phyloP scores from a whole-genome alignment of 2,113 vertebrate species.

The Erythrocercus mccallii region DNA sequence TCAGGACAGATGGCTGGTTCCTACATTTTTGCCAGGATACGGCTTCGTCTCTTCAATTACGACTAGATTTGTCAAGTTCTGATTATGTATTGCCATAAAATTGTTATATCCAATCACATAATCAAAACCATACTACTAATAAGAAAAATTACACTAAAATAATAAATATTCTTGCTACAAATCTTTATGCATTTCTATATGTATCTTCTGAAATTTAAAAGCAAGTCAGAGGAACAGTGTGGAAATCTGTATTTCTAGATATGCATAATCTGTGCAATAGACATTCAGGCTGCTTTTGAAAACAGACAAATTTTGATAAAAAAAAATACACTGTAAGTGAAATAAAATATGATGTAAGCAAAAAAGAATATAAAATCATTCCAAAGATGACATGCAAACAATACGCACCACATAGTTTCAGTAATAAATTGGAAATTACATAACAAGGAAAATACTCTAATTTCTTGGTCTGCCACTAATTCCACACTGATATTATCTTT shows the following conservation, averaged over 20 bases:
- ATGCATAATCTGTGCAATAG: neutral
- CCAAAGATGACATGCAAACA: neutral
- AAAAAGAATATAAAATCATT: neutral
- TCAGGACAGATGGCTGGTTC: conserved; percentile 15
- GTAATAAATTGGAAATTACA: neutral
- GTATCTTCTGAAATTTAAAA: neutral
- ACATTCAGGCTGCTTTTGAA: neutral
- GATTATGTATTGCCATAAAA: neutral
- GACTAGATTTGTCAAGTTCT: neutral
- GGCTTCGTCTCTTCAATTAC: neutral
- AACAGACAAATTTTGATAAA: neutral
- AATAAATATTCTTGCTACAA: neutral
- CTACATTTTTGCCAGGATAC: conserved; percentile 4
- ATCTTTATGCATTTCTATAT: neutral
- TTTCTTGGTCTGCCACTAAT: neutral
- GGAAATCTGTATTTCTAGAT: neutral
- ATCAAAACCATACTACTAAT: neutral
- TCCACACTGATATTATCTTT: neutral
- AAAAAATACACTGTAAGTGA: neutral
- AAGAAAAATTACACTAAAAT: neutral
- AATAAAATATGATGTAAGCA: neutral
- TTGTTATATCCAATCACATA: neutral
- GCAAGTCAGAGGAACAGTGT: neutral
- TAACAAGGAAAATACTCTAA: neutral
- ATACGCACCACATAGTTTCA: neutral